phyloP scores from a whole-genome alignment of 2,797 vertebrate genomes.

The Oreortyx pictus region DNA sequence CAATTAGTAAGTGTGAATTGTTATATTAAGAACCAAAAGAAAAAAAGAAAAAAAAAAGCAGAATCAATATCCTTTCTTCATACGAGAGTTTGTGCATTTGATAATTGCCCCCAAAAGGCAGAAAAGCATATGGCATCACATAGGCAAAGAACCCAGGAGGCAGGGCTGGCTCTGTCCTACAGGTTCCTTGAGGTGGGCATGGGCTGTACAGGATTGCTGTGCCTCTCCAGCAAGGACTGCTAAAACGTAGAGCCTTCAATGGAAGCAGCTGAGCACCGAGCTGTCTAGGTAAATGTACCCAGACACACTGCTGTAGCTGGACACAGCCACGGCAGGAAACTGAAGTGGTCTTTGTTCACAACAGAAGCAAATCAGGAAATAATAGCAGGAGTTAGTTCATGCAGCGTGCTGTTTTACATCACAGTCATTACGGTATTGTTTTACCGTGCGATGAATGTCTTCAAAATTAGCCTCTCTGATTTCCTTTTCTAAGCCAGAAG shows the following conservation, averaged over 20 bases:
- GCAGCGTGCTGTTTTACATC: not conserved
- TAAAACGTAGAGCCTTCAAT: not conserved
- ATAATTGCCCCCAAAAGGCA: not conserved
- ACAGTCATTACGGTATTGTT: not conserved
- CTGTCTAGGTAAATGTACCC: not conserved
- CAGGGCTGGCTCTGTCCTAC: not conserved
- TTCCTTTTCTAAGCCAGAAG: not conserved
- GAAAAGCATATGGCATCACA: not conserved
- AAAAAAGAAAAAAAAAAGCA: too few species aligned
- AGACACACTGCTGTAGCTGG: fast-evolving
- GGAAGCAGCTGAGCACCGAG: not conserved
- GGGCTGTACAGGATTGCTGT: fast-evolving
- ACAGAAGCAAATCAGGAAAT: not conserved
- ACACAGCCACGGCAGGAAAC: fast-evolving
- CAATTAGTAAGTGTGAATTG: not conserved
- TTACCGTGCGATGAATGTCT: not conserved
- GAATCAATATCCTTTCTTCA: not conserved
- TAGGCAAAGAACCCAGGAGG: not conserved
- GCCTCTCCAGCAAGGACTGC: not conserved
- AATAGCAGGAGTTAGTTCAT: not conserved
- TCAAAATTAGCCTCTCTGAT: not conserved
- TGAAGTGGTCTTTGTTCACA: not conserved
- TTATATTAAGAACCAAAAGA: not conserved
- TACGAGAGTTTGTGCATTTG: not conserved
- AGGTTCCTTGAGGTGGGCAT: not conserved